Base-by-base conservation (phyloP, 2,888 invertebrate genomes). In the Acrocyrtus sp. region DNA sequence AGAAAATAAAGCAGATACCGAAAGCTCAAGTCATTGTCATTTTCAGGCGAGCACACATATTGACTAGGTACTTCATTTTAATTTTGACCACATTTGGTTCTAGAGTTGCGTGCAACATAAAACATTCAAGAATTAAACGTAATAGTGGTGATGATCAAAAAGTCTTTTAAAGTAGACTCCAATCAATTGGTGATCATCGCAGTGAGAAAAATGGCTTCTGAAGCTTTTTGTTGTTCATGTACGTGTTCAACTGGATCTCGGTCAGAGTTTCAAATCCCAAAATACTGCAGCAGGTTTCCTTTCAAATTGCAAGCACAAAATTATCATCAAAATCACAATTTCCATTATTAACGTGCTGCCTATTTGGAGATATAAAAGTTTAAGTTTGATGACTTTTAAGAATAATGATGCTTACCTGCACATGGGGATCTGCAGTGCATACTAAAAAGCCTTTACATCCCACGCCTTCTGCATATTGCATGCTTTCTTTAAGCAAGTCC, bases 241-340 rank as follows among this genome's bases (percentile, higher is more conserved):
- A 69, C 53, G 54, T 15, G 26, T 69, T 69, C 15, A 60, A 17
- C 17, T 69, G 60, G 22, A 61, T 24, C 21, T 69, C 68, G 10
- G 39, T 39, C 15, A 69, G 54, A n/a, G 48, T 29, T 3, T 61
- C 61, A 17, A 69, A 69, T 24, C 54, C 61, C 21, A 69, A 22
- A 8, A 69, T 47, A n/a, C 61, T 69, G 54, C 54, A 61, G 39
- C 68, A 69, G 1, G 47, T 29, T 54, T 69, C 68, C 68, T 68
- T 17, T 1, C 41, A 43, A 41, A n/a, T 24, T 12, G 43, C 41
- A 57, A 2, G 12, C 22, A 57, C 3, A n/a, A n/a, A n/a, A n/a
- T n/a, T n/a, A n/a, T n/a, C n/a, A n/a, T n/a, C n/a, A n/a, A n/a
- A n/a, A n/a, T n/a, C n/a, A n/a, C n/a, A n/a, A n/a, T n/a, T n/a